A percentile compares a stretch with the other conserved stretches of the same genome.
Evolutionary conservation across 2,888 invertebrate species (phyloP).

Genomic region (Arrhopalites spinosus): DNA sequence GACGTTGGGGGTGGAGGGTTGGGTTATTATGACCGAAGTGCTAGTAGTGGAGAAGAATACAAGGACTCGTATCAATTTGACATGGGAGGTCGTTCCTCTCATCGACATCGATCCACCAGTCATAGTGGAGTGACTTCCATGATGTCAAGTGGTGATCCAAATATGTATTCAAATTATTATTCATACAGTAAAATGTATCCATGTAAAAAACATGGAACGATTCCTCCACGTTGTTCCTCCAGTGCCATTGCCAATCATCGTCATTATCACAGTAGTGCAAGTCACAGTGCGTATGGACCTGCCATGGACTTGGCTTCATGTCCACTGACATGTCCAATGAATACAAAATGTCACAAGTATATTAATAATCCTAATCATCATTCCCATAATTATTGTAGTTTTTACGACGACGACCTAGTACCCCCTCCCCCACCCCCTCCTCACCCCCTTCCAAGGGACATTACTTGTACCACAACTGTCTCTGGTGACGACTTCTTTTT

Average conservation of each 20-base stretch:
- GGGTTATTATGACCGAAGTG: conserved; percentile 24
- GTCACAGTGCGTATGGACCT: background rate
- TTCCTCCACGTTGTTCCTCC: conserved; percentile 21
- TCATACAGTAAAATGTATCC: conserved; percentile 27
- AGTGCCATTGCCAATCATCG: conserved; percentile 7
- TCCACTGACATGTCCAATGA: conserved; percentile 4
- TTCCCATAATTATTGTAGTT: background rate
- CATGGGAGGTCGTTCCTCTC: background rate
- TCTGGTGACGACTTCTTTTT: conserved; percentile 10
- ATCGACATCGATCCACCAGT: conserved; percentile 21
- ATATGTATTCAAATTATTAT: background rate
- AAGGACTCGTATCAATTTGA: conserved; percentile 18
- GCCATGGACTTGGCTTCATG: background rate
- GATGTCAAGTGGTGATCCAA: background rate
- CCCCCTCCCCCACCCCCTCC: conserved; percentile 52
- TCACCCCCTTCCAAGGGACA: conserved; percentile 44
- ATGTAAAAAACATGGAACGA: conserved; percentile 34
- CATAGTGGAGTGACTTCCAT: conserved; percentile 15
- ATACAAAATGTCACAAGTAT: conserved; percentile 6
- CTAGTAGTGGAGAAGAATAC: conserved; percentile 25
- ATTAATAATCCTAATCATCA: background rate
- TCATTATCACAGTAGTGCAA: conserved; percentile 6
- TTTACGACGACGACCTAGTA: conserved; percentile 32
- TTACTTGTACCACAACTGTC: conserved; percentile 37
- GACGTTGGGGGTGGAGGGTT: background rate